Conservation (phyloP, 2,888 invertebrate genomes). For the Kuschelorhynchus macadamiae region DNA sequence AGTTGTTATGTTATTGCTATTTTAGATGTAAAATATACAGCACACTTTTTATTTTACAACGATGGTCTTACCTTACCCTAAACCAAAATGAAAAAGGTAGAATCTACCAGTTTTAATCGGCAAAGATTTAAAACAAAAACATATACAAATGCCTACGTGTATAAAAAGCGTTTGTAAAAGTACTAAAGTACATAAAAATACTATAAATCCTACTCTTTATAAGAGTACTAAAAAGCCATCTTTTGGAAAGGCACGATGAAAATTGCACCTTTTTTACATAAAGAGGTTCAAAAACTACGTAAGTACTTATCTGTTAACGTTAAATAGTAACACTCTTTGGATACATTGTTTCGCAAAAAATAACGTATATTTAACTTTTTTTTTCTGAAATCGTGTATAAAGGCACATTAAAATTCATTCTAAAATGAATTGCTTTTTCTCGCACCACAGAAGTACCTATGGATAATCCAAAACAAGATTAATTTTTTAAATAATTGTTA, state of each 20-base stretch:
- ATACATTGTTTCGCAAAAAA: too few relatives aligned
- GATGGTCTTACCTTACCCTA: too few relatives aligned
- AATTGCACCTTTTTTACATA: not conserved
- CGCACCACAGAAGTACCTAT: too few relatives aligned
- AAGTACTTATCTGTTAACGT: conserved; percentile 1
- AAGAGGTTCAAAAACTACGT: not conserved
- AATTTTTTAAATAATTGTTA: conserved; percentile 63
- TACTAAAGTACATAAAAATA: conserved; percentile 21
- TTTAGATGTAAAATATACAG: too few relatives aligned
- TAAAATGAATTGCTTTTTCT: not conserved
- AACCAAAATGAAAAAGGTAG: too few relatives aligned
- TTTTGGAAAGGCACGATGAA: conserved; percentile 26
- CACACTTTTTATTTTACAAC: too few relatives aligned
- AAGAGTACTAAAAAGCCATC: conserved; percentile 9
- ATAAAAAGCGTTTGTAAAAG: conserved; percentile 7
- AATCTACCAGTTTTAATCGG: not conserved
- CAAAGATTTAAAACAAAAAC: too few relatives aligned
- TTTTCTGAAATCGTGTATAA: too few relatives aligned
- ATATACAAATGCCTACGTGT: not conserved
- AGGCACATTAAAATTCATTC: not conserved
- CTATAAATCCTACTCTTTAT: conserved; percentile 1
- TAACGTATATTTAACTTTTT: too few relatives aligned
- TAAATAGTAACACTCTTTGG: too few relatives aligned
- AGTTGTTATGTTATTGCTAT: too few relatives aligned
- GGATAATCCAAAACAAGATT: too few relatives aligned